Evolutionary conservation across 2,797 vertebrate species (phyloP), one percentile per base, ranked within the genome.

Genomic region (Spinus pinus): DNA sequence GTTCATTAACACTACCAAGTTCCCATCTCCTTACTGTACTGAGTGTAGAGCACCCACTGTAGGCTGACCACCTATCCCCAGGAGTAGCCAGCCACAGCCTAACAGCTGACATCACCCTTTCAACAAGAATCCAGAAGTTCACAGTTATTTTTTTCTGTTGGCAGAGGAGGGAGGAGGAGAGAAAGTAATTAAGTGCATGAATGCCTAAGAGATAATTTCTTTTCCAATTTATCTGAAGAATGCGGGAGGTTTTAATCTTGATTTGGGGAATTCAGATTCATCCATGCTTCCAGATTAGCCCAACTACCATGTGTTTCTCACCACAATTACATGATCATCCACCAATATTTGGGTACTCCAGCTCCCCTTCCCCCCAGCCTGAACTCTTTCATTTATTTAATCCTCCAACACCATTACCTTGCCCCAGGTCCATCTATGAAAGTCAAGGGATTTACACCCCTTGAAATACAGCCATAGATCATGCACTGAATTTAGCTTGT

Each of bases 401-500:
- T 20, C 27, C 27, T 85, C 73, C 60, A 72, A 61, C 20, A 71
- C 6, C 14, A 41, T 33, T 50, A 41, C 42, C 53, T 88, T 91
- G 71, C 44, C 60, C 39, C 25, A 49, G 22, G 47, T 78, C 91
- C 25, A 27, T 44, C 58, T 42, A 37, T 60, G 71, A 87, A 94
- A 93, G 56, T 50, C 83, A 66, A 54, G 54, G 58, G 47, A 90
- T 79, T 90, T 88, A 56, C 37, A 91, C 33, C 37, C 54, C 71
- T 70, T 75, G 86, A 93, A 94, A 44, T 33, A 57, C 30, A 88
- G 56, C 66, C 84, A 81, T 81, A 90, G 78, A 88, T 93, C 83
- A 88, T 6, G 53, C 39, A 31, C 65, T 20, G 71, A 88, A 75
- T 93, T 82, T 85, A 93, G 74, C 58, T 92, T 85, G 51, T 72